Evolutionary conservation across 2,797 vertebrate species (phyloP).

Genomic region (Rhinella marina): DNA sequence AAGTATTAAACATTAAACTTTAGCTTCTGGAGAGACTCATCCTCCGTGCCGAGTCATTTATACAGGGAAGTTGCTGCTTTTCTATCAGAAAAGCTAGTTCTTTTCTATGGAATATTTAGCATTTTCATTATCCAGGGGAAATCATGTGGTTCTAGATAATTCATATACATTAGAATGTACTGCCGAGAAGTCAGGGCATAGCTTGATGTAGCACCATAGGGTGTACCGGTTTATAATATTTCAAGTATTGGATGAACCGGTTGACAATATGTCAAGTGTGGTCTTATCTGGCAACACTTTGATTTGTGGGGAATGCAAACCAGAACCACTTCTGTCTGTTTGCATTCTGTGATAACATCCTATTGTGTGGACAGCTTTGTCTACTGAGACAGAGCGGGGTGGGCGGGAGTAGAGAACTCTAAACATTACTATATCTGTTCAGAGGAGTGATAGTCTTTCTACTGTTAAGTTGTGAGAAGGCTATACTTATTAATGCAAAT

Average conservation of each 20-base stretch:
- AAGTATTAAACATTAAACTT: constrained; percentile 52
- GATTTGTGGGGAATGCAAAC: background rate
- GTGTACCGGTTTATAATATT: background rate
- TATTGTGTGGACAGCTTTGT: background rate
- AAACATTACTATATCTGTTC: too few species aligned
- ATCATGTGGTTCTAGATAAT: constrained; percentile 14
- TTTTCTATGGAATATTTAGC: constrained; percentile 27
- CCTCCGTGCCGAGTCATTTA: background rate
- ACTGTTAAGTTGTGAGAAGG: too few species aligned
- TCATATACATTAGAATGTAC: background rate
- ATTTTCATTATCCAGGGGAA: constrained; percentile 12
- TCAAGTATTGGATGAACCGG: background rate
- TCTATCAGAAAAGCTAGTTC: background rate
- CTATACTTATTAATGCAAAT: too few species aligned
- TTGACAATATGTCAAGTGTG: background rate
- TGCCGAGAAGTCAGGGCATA: background rate
- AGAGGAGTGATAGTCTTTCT: too few species aligned
- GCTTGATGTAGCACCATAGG: background rate
- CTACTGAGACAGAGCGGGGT: background rate
- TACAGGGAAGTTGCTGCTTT: constrained; percentile 1
- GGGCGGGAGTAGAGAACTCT: too few species aligned
- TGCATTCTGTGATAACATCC: background rate
- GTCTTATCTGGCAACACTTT: background rate
- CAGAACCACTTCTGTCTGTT: background rate
- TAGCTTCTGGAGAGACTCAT: constrained; percentile 40